Conservation (phyloP, 2,797 vertebrate genomes). For the Neostethus bicornis region DNA sequence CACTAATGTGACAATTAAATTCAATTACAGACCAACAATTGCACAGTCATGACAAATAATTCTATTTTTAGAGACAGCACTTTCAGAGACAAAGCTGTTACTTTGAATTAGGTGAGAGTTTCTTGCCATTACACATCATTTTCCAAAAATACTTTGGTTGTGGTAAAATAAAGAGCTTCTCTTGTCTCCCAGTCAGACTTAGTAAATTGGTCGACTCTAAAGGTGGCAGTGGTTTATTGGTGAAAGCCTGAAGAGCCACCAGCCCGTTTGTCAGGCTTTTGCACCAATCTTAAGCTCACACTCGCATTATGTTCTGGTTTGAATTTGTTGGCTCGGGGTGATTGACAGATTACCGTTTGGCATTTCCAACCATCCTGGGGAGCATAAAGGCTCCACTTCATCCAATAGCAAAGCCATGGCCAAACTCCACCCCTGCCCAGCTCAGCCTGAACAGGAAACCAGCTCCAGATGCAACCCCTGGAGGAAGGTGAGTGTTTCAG, state of each 20-base stretch:
- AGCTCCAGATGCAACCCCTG: slow-evolving; percentile 84
- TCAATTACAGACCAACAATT: slow-evolving; percentile 59
- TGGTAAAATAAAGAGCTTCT: slow-evolving; percentile 22
- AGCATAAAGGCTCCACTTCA: slow-evolving; percentile 62
- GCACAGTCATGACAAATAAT: slow-evolving; percentile 47
- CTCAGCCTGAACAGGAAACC: slow-evolving; percentile 81
- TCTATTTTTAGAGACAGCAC: slow-evolving; percentile 41
- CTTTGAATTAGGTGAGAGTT: slow-evolving; percentile 40
- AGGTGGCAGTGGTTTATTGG: slow-evolving; percentile 24
- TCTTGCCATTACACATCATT: slow-evolving; percentile 39
- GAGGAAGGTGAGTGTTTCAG: slow-evolving; percentile 82
- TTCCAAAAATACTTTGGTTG: slow-evolving; percentile 29
- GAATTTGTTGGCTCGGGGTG: slow-evolving; percentile 58
- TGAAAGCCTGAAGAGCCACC: slow-evolving; percentile 12
- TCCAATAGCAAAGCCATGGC: slow-evolving; percentile 70
- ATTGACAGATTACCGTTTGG: slow-evolving; percentile 75
- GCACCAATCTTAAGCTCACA: slow-evolving; percentile 43
- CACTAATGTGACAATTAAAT: slow-evolving; percentile 63
- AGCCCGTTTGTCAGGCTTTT: slow-evolving; percentile 25
- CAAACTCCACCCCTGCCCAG: slow-evolving; percentile 70
- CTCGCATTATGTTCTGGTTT: slow-evolving; percentile 49
- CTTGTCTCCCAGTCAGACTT: slow-evolving; percentile 36
- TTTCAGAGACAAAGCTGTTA: slow-evolving; percentile 54
- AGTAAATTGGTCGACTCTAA: slow-evolving; percentile 25
- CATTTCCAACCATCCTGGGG: slow-evolving; percentile 61